Conservation (phyloP, 2,888 invertebrate genomes). For the Cryptophagus acutangulus region DNA sequence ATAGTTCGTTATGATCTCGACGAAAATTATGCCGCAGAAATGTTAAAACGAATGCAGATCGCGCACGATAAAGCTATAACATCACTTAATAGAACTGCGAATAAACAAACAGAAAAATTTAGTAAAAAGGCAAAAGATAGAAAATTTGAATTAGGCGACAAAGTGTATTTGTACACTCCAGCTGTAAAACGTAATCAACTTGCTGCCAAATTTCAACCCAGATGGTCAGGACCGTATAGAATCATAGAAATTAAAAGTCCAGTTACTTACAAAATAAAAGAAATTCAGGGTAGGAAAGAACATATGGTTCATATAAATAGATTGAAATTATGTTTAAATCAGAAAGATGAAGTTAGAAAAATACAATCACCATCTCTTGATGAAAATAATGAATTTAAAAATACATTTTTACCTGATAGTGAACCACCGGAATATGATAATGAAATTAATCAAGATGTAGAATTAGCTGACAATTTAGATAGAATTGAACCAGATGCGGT, state of each 20-base stretch:
- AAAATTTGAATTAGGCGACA: constrained; percentile 10
- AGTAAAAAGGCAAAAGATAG: background rate
- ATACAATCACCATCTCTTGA: no score
- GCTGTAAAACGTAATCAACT: background rate
- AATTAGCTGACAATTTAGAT: no score
- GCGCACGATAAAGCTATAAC: constrained; percentile 8
- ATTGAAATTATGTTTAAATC: constrained; percentile 2
- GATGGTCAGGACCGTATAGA: constrained; percentile 1
- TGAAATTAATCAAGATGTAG: background rate
- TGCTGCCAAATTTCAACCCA: constrained; percentile 1
- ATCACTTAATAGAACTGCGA: background rate
- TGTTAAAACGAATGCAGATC: constrained; percentile 6
- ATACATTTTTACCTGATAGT: no score
- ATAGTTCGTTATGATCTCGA: constrained; percentile 11
- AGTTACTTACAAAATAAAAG: constrained; percentile 17
- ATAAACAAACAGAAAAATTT: constrained; percentile 2
- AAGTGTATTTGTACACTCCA: constrained; percentile 8
- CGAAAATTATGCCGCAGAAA: constrained; percentile 13
- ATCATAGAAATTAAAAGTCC: constrained; percentile 8
- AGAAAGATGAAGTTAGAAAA: no score
- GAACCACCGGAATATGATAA: background rate
- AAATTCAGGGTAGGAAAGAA: constrained; percentile 4
- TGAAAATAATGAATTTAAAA: constrained; percentile 1
- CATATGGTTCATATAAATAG: constrained; percentile 4
- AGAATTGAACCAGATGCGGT: no score